These are phyloP conservation scores for Zoroaster sp. DNA, from an alignment of 53 echinoderm and acorn worm species.

Conservation along the genomic window DNA sequence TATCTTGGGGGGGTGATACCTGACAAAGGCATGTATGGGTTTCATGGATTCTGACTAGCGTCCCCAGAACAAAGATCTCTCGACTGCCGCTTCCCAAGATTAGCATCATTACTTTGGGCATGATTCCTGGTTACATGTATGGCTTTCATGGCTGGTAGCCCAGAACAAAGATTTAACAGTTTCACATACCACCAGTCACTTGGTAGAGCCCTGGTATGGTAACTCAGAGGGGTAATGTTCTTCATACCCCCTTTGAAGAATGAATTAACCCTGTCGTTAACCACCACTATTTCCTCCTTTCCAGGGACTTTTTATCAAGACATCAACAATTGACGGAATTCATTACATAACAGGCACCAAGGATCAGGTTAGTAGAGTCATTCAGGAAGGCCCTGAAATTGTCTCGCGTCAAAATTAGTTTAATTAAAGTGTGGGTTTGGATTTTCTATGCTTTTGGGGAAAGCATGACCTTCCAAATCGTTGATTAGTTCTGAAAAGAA, in stretches of 20 bases:
- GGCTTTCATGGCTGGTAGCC: neutral
- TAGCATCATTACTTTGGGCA: neutral
- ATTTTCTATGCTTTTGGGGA: too few species aligned
- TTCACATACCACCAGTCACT: neutral
- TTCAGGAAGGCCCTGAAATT: neutral
- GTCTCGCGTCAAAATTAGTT: neutral
- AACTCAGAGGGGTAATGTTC: neutral
- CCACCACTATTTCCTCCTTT: constrained; percentile 8
- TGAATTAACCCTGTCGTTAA: too few species aligned
- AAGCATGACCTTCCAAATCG: too few species aligned
- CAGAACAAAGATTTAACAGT: neutral
- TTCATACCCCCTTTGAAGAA: neutral
- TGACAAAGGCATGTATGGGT: neutral
- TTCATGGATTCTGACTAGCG: neutral
- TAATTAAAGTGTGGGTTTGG: too few species aligned
- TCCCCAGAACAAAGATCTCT: neutral
- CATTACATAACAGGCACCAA: constrained; percentile 84
- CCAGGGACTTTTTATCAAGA: constrained; percentile 86
- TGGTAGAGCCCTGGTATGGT: neutral
- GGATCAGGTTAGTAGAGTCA: constrained; percentile 54
- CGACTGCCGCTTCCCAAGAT: too few species aligned
- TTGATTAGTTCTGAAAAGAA: too few species aligned
- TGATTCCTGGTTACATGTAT: neutral
- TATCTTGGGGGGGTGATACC: too few species aligned
- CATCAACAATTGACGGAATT: constrained; percentile 83